Conservation (phyloP, 2,888 invertebrate genomes). For the Machimus rusticus region DNA sequence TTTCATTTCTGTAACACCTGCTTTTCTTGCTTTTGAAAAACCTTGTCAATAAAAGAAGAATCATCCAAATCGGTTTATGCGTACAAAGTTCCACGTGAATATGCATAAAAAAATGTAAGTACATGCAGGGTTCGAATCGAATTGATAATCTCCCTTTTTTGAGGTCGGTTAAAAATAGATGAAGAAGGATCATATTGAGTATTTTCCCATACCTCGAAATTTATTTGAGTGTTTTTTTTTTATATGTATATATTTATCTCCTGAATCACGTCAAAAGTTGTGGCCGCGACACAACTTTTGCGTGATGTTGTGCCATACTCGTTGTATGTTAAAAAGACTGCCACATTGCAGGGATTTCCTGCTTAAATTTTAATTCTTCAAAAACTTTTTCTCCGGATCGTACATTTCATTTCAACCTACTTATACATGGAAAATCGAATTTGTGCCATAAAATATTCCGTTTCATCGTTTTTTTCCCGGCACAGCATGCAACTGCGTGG, state of each 20-base stretch:
- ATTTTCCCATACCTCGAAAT: not conserved
- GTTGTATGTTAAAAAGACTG: not conserved
- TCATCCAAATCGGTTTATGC: too few relatives aligned
- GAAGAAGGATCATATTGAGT: not conserved
- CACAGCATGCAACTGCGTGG: not conserved
- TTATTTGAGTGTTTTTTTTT: not conserved
- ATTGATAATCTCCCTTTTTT: too few relatives aligned
- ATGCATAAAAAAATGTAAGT: too few relatives aligned
- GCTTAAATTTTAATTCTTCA: not conserved
- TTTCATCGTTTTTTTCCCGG: not conserved
- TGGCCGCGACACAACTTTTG: not conserved
- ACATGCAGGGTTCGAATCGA: too few relatives aligned
- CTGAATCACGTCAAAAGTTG: not conserved
- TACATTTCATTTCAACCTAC: not conserved
- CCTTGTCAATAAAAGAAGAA: too few relatives aligned
- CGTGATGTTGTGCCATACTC: not conserved
- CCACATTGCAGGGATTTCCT: not conserved
- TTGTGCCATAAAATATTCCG: not conserved
- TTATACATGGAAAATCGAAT: not conserved
- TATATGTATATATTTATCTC: too few relatives aligned
- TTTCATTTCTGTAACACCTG: too few relatives aligned
- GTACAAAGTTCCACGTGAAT: too few relatives aligned
- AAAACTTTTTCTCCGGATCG: not conserved
- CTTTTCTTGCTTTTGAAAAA: too few relatives aligned
- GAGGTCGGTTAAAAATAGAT: not conserved